phyloP scores from a whole-genome alignment of 2,113 vertebrate genomes.

The Tachysurus vachellii region DNA sequence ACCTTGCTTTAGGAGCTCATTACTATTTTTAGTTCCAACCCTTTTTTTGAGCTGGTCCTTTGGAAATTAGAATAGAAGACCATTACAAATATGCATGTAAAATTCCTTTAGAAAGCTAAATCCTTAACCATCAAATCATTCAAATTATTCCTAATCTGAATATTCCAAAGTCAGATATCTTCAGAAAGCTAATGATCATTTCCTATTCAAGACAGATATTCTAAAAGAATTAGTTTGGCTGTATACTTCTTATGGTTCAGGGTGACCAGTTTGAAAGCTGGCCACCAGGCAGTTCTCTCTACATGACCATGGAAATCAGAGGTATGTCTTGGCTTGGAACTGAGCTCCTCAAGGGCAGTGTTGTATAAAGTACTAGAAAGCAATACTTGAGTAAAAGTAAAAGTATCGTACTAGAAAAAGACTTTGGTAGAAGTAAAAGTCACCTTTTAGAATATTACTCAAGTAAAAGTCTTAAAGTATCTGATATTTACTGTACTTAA shows the following conservation, averaged over 20 bases:
- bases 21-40: neutral
- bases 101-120: neutral
- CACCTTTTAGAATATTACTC: too few relatives aligned
- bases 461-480: too few relatives aligned
- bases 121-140: neutral
- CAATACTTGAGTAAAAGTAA: too few relatives aligned
- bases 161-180: neutral
- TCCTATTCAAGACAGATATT: neutral
- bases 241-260: neutral
- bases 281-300: neutral
- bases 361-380: too few relatives aligned
- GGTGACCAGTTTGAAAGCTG: neutral
- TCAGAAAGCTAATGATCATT: neutral
- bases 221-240: neutral
- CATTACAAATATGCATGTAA: neutral
- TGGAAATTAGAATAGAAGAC: too few relatives aligned
- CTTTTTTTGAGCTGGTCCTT: neutral
- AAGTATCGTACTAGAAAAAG: too few relatives aligned
- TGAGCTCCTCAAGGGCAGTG: too few relatives aligned
- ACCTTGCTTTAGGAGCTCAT: neutral
- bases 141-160: neutral
- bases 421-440: too few relatives aligned
- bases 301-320: neutral
- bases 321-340: too few relatives aligned
- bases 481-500: too few relatives aligned